Evolutionary conservation across 1,140 invertebrate genomes (phyloP), one percentile per base, ranked within the genome.

Genomic region (Planococcus citri): DNA sequence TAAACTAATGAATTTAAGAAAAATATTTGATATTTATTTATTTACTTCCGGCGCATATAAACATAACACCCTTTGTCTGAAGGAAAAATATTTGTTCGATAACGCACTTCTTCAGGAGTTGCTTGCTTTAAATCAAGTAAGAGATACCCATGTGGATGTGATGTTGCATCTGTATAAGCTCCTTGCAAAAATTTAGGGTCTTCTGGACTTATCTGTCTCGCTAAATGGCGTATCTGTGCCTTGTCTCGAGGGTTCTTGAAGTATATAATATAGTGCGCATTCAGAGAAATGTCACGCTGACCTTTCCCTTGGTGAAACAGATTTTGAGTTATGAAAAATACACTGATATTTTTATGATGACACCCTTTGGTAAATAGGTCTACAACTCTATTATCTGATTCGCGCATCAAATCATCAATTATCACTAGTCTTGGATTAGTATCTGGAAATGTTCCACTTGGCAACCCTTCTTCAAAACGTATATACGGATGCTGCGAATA

Each of bases 251-350:
- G n/a, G n/a, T n/a, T n/a, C n/a, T n/a, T n/a, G n/a, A n/a, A n/a
- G n/a, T n/a, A n/a, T n/a, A n/a, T n/a, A n/a, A n/a, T n/a, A n/a
- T n/a, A n/a, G n/a, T n/a, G n/a, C n/a, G n/a, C n/a, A n/a, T n/a
- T n/a, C n/a, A n/a, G n/a, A n/a, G n/a, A n/a, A n/a, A n/a, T n/a
- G n/a, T n/a, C n/a, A n/a, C n/a, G n/a, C n/a, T n/a, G n/a, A n/a
- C n/a, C n/a, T n/a, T n/a, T n/a, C n/a, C n/a, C n/a, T n/a, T n/a
- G n/a, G n/a, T n/a, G n/a, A n/a, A n/a, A n/a, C n/a, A n/a, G n/a
- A 72, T 79, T 79, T 75, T 79, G 78, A 27, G 78, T 77, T 68
- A 79, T 77, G 68, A 76, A 79, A 73, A 80, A 77, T 27, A 79
- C 78, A 73, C 75, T 79, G 20, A 79, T 70, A 71, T 79, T 80